These are phyloP conservation scores for Camponotus pennsylvanicus DNA, from an alignment of 1,140 invertebrate genomes.

Conservation along the genomic window DNA sequence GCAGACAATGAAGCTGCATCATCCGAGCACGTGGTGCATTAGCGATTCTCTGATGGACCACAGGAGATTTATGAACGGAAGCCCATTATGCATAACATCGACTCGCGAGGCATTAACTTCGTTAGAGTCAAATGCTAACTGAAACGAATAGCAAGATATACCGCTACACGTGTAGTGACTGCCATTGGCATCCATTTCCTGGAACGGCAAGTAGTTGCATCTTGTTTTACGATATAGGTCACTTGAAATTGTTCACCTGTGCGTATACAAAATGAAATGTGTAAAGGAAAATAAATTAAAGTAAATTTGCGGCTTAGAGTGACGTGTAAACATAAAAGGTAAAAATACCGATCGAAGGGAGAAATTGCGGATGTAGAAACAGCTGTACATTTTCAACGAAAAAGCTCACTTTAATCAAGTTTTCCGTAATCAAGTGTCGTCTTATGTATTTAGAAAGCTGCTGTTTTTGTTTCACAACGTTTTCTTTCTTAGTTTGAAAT, in stretches of 20 bases:
- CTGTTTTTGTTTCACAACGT: not conserved
- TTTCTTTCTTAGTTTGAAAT: not conserved
- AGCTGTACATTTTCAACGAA: constrained; percentile 52
- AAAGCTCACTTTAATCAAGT: constrained; percentile 53
- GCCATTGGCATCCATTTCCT: constrained; percentile 20
- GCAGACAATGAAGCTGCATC: constrained; percentile 27
- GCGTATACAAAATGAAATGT: not conserved
- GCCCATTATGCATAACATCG: constrained; percentile 62
- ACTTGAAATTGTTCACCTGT: not conserved
- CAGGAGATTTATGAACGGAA: constrained; percentile 74
- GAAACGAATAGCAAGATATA: constrained; percentile 51
- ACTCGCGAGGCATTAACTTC: constrained; percentile 69
- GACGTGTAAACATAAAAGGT: not conserved
- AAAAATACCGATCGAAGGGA: not conserved
- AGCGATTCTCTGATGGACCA: constrained; percentile 64
- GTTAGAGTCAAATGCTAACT: constrained; percentile 65
- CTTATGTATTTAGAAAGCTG: constrained; percentile 31
- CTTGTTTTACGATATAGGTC: not conserved
- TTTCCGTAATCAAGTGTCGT: constrained; percentile 29
- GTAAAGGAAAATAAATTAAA: not conserved
- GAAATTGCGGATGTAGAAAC: not conserved
- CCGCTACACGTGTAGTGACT: not conserved
- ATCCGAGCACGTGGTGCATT: not conserved
- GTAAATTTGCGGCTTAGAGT: not conserved
- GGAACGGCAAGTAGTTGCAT: not conserved